phyloP scores from a whole-genome alignment of 2,888 invertebrate genomes.

The Sarcophaga rosellei region DNA sequence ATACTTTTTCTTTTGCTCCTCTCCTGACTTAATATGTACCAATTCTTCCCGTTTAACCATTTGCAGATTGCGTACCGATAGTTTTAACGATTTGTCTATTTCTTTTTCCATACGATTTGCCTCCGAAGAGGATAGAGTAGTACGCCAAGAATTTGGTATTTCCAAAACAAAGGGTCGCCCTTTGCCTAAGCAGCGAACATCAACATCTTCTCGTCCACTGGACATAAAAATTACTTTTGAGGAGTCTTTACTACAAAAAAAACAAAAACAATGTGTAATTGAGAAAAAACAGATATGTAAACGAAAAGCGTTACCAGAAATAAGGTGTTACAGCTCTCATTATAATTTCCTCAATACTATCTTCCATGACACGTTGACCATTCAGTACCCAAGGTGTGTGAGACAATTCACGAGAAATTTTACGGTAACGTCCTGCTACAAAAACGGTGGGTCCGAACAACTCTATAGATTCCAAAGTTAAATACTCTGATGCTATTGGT shows the following conservation, averaged over 20 bases:
- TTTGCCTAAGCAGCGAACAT: slow-evolving; percentile 94
- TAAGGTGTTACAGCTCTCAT: slow-evolving; percentile 85
- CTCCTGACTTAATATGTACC: slow-evolving; percentile 89
- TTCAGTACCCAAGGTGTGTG: slow-evolving; percentile 97
- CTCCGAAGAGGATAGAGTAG: slow-evolving; percentile 82
- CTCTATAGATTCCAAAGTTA: slow-evolving; percentile 74
- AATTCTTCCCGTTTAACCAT: slow-evolving; percentile 87
- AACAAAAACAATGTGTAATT: neutral
- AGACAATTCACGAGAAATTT: slow-evolving; percentile 90
- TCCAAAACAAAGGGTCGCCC: slow-evolving; percentile 97
- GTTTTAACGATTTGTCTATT: slow-evolving; percentile 83
- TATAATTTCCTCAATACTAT: slow-evolving; percentile 96
- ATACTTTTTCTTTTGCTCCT: slow-evolving; percentile 92
- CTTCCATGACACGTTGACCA: slow-evolving; percentile 89
- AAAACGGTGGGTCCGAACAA: slow-evolving; percentile 78
- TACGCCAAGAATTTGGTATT: slow-evolving; percentile 86
- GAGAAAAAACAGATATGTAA: slow-evolving; percentile 22
- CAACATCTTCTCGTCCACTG: slow-evolving; percentile 98
- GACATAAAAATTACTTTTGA: slow-evolving; percentile 89
- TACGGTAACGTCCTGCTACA: slow-evolving; percentile 87
- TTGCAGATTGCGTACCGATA: slow-evolving; percentile 85
- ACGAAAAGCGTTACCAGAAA: slow-evolving; percentile 83
- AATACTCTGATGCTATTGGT: slow-evolving; percentile 77
- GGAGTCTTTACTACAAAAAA: slow-evolving; percentile 71
- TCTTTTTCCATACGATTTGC: slow-evolving; percentile 83